Conservation (phyloP, 2,113 vertebrate species). For the Thunnus maccoyii region DNA sequence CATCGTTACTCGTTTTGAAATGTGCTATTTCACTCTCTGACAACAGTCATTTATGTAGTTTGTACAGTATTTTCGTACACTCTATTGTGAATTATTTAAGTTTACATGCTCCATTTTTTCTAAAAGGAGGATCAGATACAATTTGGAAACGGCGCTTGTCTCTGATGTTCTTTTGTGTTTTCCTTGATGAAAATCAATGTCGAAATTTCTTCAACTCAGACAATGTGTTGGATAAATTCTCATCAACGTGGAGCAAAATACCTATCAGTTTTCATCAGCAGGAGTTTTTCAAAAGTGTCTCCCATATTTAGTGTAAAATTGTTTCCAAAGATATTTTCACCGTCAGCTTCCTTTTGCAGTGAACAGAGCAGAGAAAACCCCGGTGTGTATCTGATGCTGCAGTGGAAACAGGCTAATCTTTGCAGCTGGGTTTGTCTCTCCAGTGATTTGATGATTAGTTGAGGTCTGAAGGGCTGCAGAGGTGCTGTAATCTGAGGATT, state of each 20-base stretch:
- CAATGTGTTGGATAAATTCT: neutral
- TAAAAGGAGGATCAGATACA: neutral
- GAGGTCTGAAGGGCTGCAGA: slow-evolving; percentile 40
- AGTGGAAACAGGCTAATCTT: slow-evolving; percentile 11
- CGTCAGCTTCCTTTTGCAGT: neutral
- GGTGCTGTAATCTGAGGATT: slow-evolving; percentile 66
- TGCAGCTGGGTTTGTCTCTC: slow-evolving; percentile 14
- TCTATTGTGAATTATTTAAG: neutral
- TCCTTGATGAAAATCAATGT: neutral
- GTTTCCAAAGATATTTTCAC: neutral
- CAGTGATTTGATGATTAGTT: slow-evolving; percentile 41
- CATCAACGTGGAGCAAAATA: neutral
- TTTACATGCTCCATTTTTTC: neutral
- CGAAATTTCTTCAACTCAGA: neutral
- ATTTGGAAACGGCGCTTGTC: neutral
- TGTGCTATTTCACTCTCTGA: neutral
- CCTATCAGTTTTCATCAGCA: neutral
- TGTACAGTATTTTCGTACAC: neutral
- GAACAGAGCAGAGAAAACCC: neutral
- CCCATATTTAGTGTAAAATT: neutral
- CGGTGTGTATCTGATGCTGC: neutral
- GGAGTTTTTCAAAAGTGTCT: neutral
- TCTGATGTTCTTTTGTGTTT: slow-evolving; percentile 17
- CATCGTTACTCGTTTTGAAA: neutral
- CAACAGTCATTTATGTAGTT: neutral